A percentile compares a stretch with the other conserved stretches of the same genome.
phyloP scores from a whole-genome alignment of 2,797 vertebrate genomes.

The Hemitrygon akajei region DNA sequence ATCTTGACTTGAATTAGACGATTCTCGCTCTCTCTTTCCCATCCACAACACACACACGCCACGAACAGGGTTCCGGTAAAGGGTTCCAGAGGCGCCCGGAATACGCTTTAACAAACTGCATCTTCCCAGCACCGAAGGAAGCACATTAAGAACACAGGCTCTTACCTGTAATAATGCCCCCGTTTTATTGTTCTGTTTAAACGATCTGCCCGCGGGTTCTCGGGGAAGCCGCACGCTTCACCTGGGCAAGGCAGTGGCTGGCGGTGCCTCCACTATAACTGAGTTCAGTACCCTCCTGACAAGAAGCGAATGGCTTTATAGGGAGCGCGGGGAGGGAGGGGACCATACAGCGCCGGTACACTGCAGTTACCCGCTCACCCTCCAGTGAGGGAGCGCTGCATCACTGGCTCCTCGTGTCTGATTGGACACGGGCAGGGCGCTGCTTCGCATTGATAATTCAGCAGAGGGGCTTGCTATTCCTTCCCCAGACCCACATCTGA shows the following conservation, averaged over 20 bases:
- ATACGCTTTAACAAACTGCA: not conserved
- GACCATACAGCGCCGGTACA: conserved; percentile 61
- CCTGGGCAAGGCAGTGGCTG: conserved; percentile 48
- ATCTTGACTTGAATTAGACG: too few relatives aligned
- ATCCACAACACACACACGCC: too few relatives aligned
- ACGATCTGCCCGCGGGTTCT: not conserved
- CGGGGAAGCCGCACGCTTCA: conserved; percentile 40
- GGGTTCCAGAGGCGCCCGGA: not conserved
- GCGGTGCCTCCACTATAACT: conserved; percentile 47
- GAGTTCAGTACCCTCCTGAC: conserved; percentile 6
- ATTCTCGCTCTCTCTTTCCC: too few relatives aligned
- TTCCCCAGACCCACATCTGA: conserved; percentile 54
- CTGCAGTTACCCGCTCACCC: conserved; percentile 80
- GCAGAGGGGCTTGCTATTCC: conserved; percentile 59
- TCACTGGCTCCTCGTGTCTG: conserved; percentile 63
- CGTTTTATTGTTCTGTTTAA: not conserved
- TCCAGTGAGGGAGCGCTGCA: conserved; percentile 72
- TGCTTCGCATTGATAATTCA: conserved; percentile 54
- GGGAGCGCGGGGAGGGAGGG: conserved; percentile 47
- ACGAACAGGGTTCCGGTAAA: not conserved
- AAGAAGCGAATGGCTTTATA: conserved; percentile 39
- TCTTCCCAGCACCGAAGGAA: not conserved
- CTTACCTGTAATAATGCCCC: conserved; percentile 62
- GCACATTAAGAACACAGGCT: conserved; percentile 38
- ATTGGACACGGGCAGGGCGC: conserved; percentile 69